A percentile compares a stretch with the other conserved stretches of the same genome.
Conservation (phyloP, 1,140 invertebrate genomes). For the Antheraea mylitta region DNA sequence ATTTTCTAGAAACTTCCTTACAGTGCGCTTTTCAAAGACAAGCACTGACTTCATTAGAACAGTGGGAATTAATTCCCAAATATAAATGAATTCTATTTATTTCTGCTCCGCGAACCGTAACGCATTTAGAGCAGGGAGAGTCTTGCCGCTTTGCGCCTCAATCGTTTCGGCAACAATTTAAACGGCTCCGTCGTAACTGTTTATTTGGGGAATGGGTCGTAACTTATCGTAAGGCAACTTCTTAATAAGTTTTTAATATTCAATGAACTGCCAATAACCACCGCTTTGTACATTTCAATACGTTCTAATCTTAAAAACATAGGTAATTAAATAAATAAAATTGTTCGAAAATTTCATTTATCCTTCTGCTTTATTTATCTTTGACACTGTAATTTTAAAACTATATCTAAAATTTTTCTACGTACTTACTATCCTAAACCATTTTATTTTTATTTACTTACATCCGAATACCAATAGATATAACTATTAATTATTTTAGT, state of each 20-base stretch:
- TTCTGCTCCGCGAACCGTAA: slow-evolving; percentile 68
- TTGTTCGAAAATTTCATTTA: too few species aligned
- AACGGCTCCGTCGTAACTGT: slow-evolving; percentile 61
- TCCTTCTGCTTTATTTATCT: too few species aligned
- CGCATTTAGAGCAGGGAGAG: slow-evolving; percentile 63
- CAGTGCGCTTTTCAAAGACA: slow-evolving; percentile 32
- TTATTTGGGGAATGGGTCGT: slow-evolving; percentile 59
- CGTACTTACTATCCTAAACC: too few species aligned
- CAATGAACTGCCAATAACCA: slow-evolving; percentile 57
- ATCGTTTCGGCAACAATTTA: slow-evolving; percentile 73
- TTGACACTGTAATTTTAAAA: too few species aligned
- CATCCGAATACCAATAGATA: too few species aligned
- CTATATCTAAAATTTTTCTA: too few species aligned
- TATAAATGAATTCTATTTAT: slow-evolving; percentile 74
- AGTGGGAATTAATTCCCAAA: slow-evolving; percentile 71
- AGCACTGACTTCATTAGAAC: slow-evolving; percentile 54
- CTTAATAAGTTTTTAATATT: slow-evolving; percentile 58
- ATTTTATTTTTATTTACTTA: too few species aligned
- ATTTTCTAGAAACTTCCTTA: slow-evolving; percentile 35
- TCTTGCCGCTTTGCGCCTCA: slow-evolving; percentile 42
- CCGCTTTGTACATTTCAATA: slow-evolving; percentile 5
- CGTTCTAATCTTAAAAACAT: too few species aligned
- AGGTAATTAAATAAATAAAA: too few species aligned
- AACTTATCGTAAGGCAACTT: slow-evolving; percentile 41
- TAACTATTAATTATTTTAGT: too few species aligned